Conservation (phyloP, 2,888 invertebrate species). For the Agonopterix arenella region DNA sequence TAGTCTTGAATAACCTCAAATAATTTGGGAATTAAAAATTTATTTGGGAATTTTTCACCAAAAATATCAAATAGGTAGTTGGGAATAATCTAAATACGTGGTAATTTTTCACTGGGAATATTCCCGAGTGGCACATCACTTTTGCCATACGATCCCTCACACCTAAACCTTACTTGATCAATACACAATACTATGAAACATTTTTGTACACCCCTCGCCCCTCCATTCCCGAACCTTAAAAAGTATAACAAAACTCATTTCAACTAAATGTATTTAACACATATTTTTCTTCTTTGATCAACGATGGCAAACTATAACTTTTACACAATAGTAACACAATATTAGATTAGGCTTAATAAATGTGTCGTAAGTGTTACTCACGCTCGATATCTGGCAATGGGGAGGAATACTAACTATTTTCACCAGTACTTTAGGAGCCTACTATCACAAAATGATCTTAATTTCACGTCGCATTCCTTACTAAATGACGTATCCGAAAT, state of each 20-base stretch:
- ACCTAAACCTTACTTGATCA: conserved; percentile 59
- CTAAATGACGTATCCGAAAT: no score
- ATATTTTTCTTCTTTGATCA: conserved; percentile 67
- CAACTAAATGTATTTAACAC: conserved; percentile 70
- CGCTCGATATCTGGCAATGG: conserved; percentile 18
- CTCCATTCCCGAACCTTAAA: conserved; percentile 47
- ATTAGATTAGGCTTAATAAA: conserved; percentile 58
- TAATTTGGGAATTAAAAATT: no score
- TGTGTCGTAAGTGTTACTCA: conserved; percentile 37
- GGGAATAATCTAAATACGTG: no score
- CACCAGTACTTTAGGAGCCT: no score
- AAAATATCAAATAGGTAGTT: no score
- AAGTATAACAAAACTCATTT: conserved; percentile 67
- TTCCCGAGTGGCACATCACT: no score
- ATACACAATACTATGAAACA: conserved; percentile 71
- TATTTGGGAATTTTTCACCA: no score
- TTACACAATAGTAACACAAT: conserved; percentile 61
- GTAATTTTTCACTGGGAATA: no score
- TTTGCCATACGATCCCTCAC: conserved; percentile 26
- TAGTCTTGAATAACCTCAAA: no score
- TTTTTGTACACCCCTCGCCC: conserved; percentile 61
- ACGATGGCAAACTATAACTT: conserved; percentile 72
- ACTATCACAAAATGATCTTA: no score
- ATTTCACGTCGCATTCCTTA: no score
- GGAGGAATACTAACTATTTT: no score